Base-by-base conservation (phyloP, 1,140 invertebrate species). In the Bilobella aurantiaca region DNA sequence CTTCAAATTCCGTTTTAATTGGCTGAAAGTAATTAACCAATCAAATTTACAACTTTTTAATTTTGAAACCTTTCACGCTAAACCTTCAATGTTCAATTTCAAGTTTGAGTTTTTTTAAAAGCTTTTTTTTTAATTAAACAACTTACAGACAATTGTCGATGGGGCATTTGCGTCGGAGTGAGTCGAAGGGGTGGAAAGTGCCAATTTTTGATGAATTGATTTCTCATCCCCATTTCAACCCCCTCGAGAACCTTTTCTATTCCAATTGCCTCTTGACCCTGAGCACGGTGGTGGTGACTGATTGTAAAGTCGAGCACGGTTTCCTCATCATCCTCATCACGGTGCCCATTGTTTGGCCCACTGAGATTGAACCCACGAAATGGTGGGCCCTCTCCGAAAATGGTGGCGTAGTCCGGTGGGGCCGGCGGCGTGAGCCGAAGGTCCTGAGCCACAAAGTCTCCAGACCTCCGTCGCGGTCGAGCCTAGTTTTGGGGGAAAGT, bases 381-480 rank as follows among this genome's bases (percentile, higher is more conserved):
- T n/a, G n/a, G n/a, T n/a, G n/a, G n/a, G n/a, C n/a, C n/a, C n/a
- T n/a, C n/a, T n/a, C n/a, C n/a, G 34, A 42, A 42, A 42, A 14
- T 25, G 57, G 21, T 23, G 49, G 23, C 49, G 49, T 8, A 58
- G 23, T 28, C 8, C 12, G 49, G 49, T 53, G 8, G 49, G 5
- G 49, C 12, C 12, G 21, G 49, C 25, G 21, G 12, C 23, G 8
- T 30, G 12, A 58, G 25, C 14, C 80, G 79, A 1, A 82, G 74
- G 74, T 86, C 85, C 73, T 86, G 85, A 2, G 85, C 82, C 1
- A 81, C 76, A 27, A 83, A 65, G 70, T 91, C 90, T 0, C 88
- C 88, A 0, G 89, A 91, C 70, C 89, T 82, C 69, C 90, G 79
- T 25, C 89, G 76, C 1, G 90, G 90, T 16, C 89, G 78, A 1